These are phyloP conservation scores for Xylocopa sonorina DNA, from an alignment of 1,140 invertebrate species.

Conservation along the genomic window DNA sequence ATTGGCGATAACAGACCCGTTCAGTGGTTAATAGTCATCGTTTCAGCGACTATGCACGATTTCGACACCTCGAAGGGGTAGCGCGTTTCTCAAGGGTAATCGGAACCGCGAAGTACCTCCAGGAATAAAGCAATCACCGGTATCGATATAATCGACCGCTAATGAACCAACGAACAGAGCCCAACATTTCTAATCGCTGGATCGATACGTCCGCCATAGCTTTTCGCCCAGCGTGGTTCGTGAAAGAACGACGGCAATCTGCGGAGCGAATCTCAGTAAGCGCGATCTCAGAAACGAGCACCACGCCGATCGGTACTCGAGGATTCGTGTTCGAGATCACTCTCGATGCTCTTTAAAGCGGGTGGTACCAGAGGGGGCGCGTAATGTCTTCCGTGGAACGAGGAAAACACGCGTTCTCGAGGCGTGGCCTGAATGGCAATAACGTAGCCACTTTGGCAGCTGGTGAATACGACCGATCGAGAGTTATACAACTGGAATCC, in stretches of 20 bases:
- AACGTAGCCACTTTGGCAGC: slow-evolving; percentile 63
- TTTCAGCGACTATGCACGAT: too few species aligned
- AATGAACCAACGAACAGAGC: slow-evolving; percentile 17
- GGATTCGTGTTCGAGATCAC: slow-evolving; percentile 29
- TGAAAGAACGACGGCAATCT: background rate
- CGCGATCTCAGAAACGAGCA: slow-evolving; percentile 1
- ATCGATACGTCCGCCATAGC: slow-evolving; percentile 1
- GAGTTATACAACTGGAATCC: slow-evolving; percentile 63
- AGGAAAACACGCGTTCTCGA: slow-evolving; percentile 73
- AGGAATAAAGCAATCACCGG: slow-evolving; percentile 36
- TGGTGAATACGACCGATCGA: slow-evolving; percentile 47
- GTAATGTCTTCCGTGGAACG: slow-evolving; percentile 75
- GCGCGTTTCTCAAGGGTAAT: background rate
- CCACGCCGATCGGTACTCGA: background rate
- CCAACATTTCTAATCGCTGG: slow-evolving; percentile 17
- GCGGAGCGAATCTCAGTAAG: background rate
- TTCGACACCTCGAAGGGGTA: too few species aligned
- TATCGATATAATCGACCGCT: background rate
- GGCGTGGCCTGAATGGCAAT: slow-evolving; percentile 69
- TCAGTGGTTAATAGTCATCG: too few species aligned
- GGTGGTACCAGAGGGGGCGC: slow-evolving; percentile 1
- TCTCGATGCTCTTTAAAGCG: slow-evolving; percentile 4
- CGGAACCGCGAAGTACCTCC: background rate
- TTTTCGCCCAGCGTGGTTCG: background rate
- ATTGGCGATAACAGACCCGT: too few species aligned